phyloP scores from a whole-genome alignment of 2,888 invertebrate species.

The Digitonthophagus gazella region DNA sequence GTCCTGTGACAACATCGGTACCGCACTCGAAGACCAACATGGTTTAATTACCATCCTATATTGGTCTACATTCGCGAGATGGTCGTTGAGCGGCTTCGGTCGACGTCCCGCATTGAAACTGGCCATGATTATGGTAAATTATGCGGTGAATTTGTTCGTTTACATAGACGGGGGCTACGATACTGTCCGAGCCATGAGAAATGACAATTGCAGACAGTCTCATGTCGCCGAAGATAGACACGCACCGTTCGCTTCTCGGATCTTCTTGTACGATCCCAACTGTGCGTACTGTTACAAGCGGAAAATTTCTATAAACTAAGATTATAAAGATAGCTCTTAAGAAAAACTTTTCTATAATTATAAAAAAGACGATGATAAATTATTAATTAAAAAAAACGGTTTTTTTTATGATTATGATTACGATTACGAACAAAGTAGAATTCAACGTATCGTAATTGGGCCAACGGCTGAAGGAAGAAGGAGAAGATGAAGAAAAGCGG shows the following conservation, averaged over 20 bases:
- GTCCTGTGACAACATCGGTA: too few species aligned
- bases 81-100: conserved; percentile 2
- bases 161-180: conserved; percentile 2
- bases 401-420: too few species aligned
- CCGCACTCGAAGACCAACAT: not conserved
- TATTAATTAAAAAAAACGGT: too few species aligned
- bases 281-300: not conserved
- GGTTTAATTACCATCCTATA: conserved; percentile 15
- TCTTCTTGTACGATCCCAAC: not conserved
- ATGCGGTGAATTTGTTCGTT: conserved; percentile 13
- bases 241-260: conserved; percentile 6
- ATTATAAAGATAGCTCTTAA: not conserved
- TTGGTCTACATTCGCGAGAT: conserved; percentile 16
- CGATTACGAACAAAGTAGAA: too few species aligned
- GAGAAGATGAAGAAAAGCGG: not conserved
- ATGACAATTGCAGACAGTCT: conserved; percentile 16
- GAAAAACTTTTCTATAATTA: too few species aligned
- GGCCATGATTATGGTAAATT: conserved; percentile 15
- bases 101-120: conserved; percentile 1
- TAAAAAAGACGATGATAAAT: too few species aligned
- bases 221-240: conserved; percentile 14
- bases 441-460: too few species aligned
- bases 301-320: not conserved
- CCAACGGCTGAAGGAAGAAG: too few species aligned
- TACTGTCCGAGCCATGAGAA: conserved; percentile 7